Base-by-base conservation (phyloP, 1,140 invertebrate species). In the Neocloeon triangulifer region DNA sequence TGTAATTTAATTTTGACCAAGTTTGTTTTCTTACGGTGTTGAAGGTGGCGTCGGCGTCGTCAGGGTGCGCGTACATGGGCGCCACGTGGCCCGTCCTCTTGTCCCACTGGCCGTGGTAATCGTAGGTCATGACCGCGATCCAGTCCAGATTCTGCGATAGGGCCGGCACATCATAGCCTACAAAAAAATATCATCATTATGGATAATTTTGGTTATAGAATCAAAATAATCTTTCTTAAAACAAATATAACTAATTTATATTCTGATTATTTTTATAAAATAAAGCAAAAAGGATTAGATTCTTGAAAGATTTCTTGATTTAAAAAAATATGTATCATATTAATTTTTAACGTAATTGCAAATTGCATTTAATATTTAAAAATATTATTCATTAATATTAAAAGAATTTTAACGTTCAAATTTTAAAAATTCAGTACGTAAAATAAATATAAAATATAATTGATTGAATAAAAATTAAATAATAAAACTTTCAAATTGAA, bases 91-190 rank as follows among this genome's bases (percentile, higher is more conserved):
- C 82, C 1, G 81, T 86, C 43, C 72, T 69, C 44, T 82, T 81
- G 44, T 88, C 82, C 81, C 81, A 88, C 42, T 81, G 73, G 0
- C 82, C 82, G 41, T 86, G 81, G 43, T 73, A 86, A 45, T 88
- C 82, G 43, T 91, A 89, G 0, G 72, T 69, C 84, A 89, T 89
- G 0, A 89, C 66, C 2, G 79, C 69, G 40, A 92, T 84, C 73
- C 79, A 85, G 48, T 85, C 76, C 32, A 85, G 56, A 45, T 79
- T 70, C 13, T 59, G 55, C 0, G 64, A 65, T 2, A 85, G 43
- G 2, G 55, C 49, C 2, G 73, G 69, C 0, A 84, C 67, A 42
- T 84, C 73, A 43, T 85, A 85, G 5, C 78, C 81, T 51, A 32
- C 6, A 36, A 20, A n/a, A 37, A 37, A 20, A 33, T n/a, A n/a